A percentile compares a stretch with the other conserved stretches of the same genome.
Conservation (phyloP, 2,888 invertebrate genomes). For the Hirtodrosophila confusa region DNA sequence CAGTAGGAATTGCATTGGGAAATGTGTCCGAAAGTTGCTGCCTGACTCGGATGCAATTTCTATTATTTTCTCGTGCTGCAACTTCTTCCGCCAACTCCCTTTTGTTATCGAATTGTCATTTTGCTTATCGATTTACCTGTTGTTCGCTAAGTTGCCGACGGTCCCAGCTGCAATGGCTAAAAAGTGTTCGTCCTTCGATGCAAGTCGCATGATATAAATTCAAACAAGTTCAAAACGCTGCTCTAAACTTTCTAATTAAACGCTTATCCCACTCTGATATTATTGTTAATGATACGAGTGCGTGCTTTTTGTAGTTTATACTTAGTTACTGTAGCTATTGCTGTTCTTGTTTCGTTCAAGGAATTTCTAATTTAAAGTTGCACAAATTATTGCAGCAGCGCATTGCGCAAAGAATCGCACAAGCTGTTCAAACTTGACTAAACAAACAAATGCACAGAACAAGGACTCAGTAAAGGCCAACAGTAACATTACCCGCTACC, state of each 20-base stretch:
- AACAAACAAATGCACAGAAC: slow-evolving; percentile 66
- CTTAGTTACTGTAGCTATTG: slow-evolving; percentile 7
- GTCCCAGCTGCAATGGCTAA: neutral
- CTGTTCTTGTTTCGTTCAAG: slow-evolving; percentile 11
- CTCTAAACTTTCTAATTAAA: slow-evolving; percentile 58
- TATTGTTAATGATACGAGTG: slow-evolving; percentile 28
- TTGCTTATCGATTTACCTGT: slow-evolving; percentile 53
- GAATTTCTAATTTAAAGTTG: slow-evolving; percentile 75
- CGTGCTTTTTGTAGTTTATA: slow-evolving; percentile 38
- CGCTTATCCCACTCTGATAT: slow-evolving; percentile 28
- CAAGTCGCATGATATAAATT: slow-evolving; percentile 15
- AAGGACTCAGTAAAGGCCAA: slow-evolving; percentile 7
- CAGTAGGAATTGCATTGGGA: slow-evolving; percentile 20
- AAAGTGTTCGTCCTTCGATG: slow-evolving; percentile 1
- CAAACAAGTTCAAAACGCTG: slow-evolving; percentile 15
- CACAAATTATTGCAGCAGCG: slow-evolving; percentile 38
- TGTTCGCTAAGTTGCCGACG: slow-evolving; percentile 8
- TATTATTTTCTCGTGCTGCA: slow-evolving; percentile 1
- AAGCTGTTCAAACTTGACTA: slow-evolving; percentile 51
- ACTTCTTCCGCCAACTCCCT: neutral
- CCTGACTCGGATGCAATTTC: slow-evolving; percentile 19
- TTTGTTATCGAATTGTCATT: slow-evolving; percentile 26
- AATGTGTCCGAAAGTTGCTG: slow-evolving; percentile 3
- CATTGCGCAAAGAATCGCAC: slow-evolving; percentile 27
- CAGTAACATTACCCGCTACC: slow-evolving; percentile 63